Base-by-base conservation (phyloP, 2,888 invertebrate species). In the Chirona hameri region DNA sequence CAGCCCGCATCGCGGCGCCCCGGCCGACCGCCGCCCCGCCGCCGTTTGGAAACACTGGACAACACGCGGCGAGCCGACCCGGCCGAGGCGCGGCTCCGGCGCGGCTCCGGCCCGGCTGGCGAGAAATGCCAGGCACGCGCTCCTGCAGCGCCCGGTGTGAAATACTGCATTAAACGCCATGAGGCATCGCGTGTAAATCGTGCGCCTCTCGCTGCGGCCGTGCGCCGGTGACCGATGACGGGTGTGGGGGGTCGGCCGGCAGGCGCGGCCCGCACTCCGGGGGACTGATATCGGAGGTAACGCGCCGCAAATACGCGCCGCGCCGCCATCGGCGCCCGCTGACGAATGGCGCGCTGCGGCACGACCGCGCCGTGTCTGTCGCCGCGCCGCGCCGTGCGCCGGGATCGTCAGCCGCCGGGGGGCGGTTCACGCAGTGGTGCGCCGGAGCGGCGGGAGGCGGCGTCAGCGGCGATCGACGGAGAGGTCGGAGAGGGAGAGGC, bases 151-250 rank as follows among this genome's bases (percentile, higher is more conserved):
- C 24, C 24, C 21, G 76, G 76, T 24, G 76, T 76, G 76, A 76
- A 76, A 76, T 76, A 76, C 76, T 76, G 76, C 76, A 76, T 76
- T 76, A 76, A 76, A 76, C 76, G 76, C 76, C 76, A 76, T 76
- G 76, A 76, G 76, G 76, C 24, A 76, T 46, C 39, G 46, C 10
- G 24, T 39, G 76, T 76, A 46, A 76, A 76, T 76, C 76, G 76
- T 52, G 31, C 46, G 76, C 21, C 76, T 39, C 15, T 39, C 24
- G 72, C n/a, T n/a, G 27, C 29, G 65, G 12, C 12, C 65, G 65
- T 9, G 31, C 39, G 76, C 39, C 76, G 46, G 0, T 76, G 76
- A 76, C 21, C 76, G 76, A 76, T 76, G 76, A 39, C 10, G 39
- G 10, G 46, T 24, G 76, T 24, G 76, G 76, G 72, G 76, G 76